Evolutionary conservation across 1,140 invertebrate genomes (phyloP).

Genomic region (Aphaenogaster ashmeadi): DNA sequence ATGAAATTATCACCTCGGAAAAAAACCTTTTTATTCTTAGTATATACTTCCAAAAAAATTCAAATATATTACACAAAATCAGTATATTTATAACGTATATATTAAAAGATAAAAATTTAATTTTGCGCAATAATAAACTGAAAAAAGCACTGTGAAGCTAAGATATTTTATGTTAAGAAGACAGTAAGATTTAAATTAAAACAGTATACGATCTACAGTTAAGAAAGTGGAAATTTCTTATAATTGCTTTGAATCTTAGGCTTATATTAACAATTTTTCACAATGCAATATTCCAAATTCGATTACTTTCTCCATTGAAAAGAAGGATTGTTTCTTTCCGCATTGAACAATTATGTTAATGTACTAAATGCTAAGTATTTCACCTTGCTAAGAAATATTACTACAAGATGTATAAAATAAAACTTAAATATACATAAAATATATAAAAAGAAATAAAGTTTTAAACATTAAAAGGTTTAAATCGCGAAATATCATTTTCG

Average conservation of each 20-base stretch:
- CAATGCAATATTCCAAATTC: not conserved
- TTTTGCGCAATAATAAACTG: not conserved
- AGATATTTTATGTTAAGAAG: not conserved
- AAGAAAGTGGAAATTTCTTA: not conserved
- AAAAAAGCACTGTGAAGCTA: not conserved
- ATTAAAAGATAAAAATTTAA: not conserved
- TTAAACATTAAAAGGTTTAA: not conserved
- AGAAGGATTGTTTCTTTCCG: not conserved
- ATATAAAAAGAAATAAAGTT: not conserved
- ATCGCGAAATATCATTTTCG: not conserved
- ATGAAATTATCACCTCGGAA: conserved; percentile 2
- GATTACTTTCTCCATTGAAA: not conserved
- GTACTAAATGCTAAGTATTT: not conserved
- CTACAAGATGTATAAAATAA: not conserved
- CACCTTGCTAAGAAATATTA: not conserved
- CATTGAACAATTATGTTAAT: not conserved
- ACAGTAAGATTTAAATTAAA: not conserved
- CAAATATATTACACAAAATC: not conserved
- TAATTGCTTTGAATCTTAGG: not conserved
- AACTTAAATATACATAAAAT: not conserved
- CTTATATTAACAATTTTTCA: not conserved
- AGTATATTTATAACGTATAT: not conserved
- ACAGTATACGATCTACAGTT: not conserved
- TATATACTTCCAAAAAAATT: not conserved
- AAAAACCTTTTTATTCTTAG: not conserved